A percentile compares a stretch with the other conserved stretches of the same genome.
phyloP scores from a whole-genome alignment of 2,797 vertebrate genomes.

The Poecile montanus region DNA sequence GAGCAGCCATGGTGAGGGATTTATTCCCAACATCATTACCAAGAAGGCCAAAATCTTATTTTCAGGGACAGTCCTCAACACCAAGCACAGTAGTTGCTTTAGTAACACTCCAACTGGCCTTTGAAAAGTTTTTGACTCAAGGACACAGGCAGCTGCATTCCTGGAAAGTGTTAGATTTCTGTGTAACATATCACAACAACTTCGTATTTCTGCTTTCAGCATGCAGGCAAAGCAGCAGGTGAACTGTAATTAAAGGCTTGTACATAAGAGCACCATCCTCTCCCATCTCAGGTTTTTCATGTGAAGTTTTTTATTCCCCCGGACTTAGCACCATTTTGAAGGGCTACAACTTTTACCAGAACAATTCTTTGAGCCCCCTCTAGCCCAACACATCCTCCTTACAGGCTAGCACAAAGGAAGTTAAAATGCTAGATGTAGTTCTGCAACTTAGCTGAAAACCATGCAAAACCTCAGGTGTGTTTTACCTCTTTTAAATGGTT shows the following conservation, averaged over 20 bases:
- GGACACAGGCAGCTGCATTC: background rate
- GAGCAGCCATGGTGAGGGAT: background rate
- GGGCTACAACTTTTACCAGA: background rate
- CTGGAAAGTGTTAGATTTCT: background rate
- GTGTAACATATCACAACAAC: background rate
- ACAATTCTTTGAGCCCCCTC: background rate
- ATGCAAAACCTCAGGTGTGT: background rate
- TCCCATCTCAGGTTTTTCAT: background rate
- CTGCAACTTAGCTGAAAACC: background rate
- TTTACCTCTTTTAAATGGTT: background rate
- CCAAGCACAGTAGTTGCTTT: fast-evolving
- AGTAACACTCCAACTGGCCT: background rate
- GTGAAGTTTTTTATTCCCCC: fast-evolving
- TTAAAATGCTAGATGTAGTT: background rate
- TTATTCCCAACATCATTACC: background rate
- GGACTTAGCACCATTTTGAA: background rate
- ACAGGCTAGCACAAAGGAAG: background rate
- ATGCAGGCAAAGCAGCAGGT: background rate
- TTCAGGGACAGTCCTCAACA: background rate
- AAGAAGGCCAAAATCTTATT: background rate
- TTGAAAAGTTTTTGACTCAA: background rate
- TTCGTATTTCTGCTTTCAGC: background rate
- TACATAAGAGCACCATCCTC: background rate
- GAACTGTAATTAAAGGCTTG: background rate
- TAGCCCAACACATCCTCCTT: background rate